Base-by-base conservation (phyloP, 2,797 vertebrate genomes). In the Scolopax bukidnonensis region DNA sequence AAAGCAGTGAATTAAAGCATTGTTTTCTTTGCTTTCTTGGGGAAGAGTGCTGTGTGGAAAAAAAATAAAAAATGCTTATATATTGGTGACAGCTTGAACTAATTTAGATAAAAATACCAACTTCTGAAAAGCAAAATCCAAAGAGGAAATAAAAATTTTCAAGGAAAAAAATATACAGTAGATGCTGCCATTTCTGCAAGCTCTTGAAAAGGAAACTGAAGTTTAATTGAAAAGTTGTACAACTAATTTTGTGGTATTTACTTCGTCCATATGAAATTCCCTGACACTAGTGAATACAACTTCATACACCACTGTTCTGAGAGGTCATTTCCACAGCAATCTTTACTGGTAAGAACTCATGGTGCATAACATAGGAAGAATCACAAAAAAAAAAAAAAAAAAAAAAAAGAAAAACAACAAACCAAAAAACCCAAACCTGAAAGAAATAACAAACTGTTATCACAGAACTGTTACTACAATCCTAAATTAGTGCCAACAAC, bases 31-130 rank as follows among this genome's bases (percentile, higher is more conserved):
- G 54, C 56, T 74, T 89, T 84, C 77, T 38, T 56, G 51, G 30
- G 38, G 59, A 77, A 68, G 30, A 92, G 4, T 60, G 50, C 28
- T 81, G 10, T 2, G 4, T 79, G 78, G 36, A 65, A 88, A 67
- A 87, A 84, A 81, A 56, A 60, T 13, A 20, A 67, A 73, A 38
- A 80, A 64, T 40, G 50, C 12, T 38, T 79, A 82, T n/a, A 19
- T 30, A 54, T 3, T 57, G 32, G 28, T 85, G 82, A 81, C 90
- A 95, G 57, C 65, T 56, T 95, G 86, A 92, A 92, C 19, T 86
- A 59, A 85, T 94, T 95, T 67, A 94, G 78, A 85, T 67, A 77
- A 90, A 95, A 95, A 93, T 7, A 89, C 21, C 57, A 77, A 87
- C 47, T 83, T 95, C 12, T 51, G 61, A 77, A 77, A 79, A 87